phyloP scores from a whole-genome alignment of 53 echinoderm and acorn worm genomes.

The Holothuria leucospilota region DNA sequence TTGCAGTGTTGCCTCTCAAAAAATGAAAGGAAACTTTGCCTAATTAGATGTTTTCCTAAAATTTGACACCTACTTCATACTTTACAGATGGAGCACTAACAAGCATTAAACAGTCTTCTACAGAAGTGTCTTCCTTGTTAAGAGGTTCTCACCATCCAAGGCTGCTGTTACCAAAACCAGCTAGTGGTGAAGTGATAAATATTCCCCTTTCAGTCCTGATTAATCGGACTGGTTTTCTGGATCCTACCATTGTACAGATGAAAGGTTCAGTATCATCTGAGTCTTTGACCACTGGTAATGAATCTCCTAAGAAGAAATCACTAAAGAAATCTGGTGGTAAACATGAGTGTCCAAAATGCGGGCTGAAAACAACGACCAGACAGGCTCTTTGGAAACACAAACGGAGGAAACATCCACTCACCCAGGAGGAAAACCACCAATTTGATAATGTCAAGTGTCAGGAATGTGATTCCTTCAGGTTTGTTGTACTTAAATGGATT shows the following conservation, averaged over 20 bases:
- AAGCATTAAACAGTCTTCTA: too few relatives aligned
- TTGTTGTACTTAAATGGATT: not conserved
- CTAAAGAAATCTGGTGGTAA: not conserved
- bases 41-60: too few relatives aligned
- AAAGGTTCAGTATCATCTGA: not conserved
- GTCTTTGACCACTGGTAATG: not conserved
- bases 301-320: not conserved
- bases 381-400: constrained; percentile 25
- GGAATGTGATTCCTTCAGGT: constrained; percentile 19
- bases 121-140: too few relatives aligned
- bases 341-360: not conserved
- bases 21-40: too few relatives aligned
- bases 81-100: too few relatives aligned
- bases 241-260: too few relatives aligned
- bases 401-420: not conserved
- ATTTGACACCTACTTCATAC: too few relatives aligned
- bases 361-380: constrained; percentile 9
- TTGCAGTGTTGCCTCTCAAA: too few relatives aligned
- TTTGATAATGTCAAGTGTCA: not conserved
- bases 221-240: not conserved
- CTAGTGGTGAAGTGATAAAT: not conserved
- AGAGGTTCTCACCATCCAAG: constrained; percentile 6
- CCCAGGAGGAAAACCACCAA: not conserved
- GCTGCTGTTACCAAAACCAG: constrained; percentile 11
- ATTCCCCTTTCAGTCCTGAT: constrained; percentile 16